Percentiles rank a stretch among this genome's conserved stretches.
Conservation (phyloP, 2,797 vertebrate species). For the Champsocephalus esox region DNA sequence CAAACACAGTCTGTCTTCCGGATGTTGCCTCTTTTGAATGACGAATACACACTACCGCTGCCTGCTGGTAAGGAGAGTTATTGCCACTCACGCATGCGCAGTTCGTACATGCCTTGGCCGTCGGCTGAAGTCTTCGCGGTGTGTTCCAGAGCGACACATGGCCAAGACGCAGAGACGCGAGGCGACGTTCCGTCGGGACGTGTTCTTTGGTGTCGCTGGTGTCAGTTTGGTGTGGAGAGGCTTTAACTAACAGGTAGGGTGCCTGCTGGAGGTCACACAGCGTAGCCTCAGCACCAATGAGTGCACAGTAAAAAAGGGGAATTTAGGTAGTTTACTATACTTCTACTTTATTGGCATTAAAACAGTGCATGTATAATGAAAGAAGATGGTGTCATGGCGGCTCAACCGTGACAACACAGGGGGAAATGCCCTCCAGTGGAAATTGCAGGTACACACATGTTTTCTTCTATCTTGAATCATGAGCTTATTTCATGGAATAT, state of each 20-base stretch:
- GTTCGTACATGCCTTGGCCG: too few relatives aligned
- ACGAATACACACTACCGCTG: too few relatives aligned
- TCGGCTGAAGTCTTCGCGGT: too few relatives aligned
- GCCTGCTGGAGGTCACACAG: slow-evolving; percentile 14
- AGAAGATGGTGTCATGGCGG: neutral
- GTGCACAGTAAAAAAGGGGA: slow-evolving; percentile 11
- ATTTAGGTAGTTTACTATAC: slow-evolving; percentile 10
- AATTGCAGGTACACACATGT: neutral
- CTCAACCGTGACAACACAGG: slow-evolving; percentile 1
- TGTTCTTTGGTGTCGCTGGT: too few relatives aligned
- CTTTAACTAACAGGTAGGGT: slow-evolving; percentile 3
- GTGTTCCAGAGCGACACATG: too few relatives aligned
- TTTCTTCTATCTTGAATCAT: neutral
- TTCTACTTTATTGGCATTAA: slow-evolving; percentile 3
- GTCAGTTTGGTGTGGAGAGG: too few relatives aligned
- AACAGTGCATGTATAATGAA: neutral
- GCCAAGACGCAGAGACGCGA: too few relatives aligned
- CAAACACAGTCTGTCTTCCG: too few relatives aligned
- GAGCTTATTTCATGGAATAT: neutral
- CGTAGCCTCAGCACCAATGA: slow-evolving; percentile 5
- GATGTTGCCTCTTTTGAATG: too few relatives aligned
- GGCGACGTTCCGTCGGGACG: too few relatives aligned
- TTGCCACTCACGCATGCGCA: too few relatives aligned
- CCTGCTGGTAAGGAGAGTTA: too few relatives aligned
- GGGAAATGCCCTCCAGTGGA: slow-evolving; percentile 45